Conservation (phyloP, 1,140 invertebrate species). For the Nephila pilipes region DNA sequence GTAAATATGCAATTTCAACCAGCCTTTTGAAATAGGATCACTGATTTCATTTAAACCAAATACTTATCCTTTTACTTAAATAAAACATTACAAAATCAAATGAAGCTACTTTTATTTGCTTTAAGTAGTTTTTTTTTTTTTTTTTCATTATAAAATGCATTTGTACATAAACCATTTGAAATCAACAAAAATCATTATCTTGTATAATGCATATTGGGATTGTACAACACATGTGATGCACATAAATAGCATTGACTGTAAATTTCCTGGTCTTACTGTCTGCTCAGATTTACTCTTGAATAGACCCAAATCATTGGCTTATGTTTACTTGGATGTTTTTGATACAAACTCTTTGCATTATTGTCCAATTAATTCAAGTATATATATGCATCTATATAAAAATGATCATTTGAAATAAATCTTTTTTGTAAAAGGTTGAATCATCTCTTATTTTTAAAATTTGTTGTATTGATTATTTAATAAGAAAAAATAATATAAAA, state of each 20-base stretch:
- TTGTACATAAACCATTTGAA: neutral
- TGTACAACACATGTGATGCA: conserved; percentile 18
- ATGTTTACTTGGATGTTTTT: conserved; percentile 44
- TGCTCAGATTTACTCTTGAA: neutral
- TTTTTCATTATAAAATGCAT: neutral
- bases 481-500: too few species aligned
- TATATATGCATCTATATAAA: conserved; percentile 56
- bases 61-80: conserved; percentile 28
- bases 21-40: neutral
- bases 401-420: conserved; percentile 59
- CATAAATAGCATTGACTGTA: conserved; percentile 16
- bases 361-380: conserved; percentile 49
- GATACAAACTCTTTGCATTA: conserved; percentile 60
- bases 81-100: neutral
- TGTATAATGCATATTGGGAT: conserved; percentile 3
- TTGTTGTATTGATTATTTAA: too few species aligned
- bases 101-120: neutral
- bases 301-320: neutral
- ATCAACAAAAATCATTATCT: neutral
- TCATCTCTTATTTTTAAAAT: neutral
- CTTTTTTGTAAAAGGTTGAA: conserved; percentile 50
- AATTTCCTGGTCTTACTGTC: neutral
- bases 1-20: neutral
- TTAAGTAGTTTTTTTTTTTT: neutral
- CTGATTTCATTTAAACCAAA: neutral